Base-by-base conservation (phyloP, 2,113 vertebrate genomes). In the Taxidea taxus region DNA sequence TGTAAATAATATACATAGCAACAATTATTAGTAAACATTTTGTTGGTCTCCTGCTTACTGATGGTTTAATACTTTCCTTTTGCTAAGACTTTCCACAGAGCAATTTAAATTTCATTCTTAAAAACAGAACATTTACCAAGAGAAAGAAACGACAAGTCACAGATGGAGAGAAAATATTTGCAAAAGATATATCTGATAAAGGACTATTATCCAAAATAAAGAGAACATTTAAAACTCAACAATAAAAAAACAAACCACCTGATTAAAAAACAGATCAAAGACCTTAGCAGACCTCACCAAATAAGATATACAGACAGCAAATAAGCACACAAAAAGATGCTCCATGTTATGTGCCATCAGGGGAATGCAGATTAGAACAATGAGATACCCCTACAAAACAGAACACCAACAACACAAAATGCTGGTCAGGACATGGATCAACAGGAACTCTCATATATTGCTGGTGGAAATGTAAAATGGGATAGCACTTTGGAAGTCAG, bases 81-180 rank as follows among this genome's bases (percentile, higher is more conserved):
- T 94, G 51, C 60, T 84, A 70, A 64, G 70, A 72, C 60, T 89
- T 58, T 96, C 49, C n/a, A 95, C n/a, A 78, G 72, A 54, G 66
- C 64, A 62, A 31, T 87, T 96, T 80, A 94, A 95, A 87, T 37
- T 90, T 27, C 27, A 68, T 49, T 84, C 21, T 87, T 66, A 78
- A 95, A 95, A 87, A 39, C 0, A 93, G 93, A 70, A 66, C 34
- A 90, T 49, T 7, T 72, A 49, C 85, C n/a, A 56, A 68, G 70
- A 68, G 49, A 78, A 66, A 68, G 37, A 91, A 95, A 68, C 66
- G 23, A 90, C 56, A 77, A 90, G 29, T 68, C 70, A 90, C 29
- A 72, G 21, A 6, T 29, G 54, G 58, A 74, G 58, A 77, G 37
- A 37, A 84, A 78, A 85, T 20, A 78, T 12, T 66, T 85, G 23